These are phyloP conservation scores for Diacarnus erythraeanus DNA, from an alignment of 37 sponge, comb jelly and placozoan species.

Conservation along the genomic window DNA sequence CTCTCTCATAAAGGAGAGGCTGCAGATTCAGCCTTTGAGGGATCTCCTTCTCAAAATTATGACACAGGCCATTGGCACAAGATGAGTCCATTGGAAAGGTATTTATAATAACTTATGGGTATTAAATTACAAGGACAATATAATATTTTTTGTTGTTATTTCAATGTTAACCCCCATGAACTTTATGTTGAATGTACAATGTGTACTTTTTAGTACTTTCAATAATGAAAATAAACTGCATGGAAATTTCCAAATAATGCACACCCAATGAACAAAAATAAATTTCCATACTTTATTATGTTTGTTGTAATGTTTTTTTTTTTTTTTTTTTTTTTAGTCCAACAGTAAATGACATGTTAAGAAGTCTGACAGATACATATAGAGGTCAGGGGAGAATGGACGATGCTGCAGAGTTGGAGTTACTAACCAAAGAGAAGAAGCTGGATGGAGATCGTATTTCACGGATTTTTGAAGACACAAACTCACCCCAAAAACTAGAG, in stretches of 20 bases:
- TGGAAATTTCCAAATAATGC: not conserved
- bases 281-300: not conserved
- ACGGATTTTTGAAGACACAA: not conserved
- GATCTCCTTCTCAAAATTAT: not conserved
- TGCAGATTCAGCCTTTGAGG: not conserved
- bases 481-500: not conserved
- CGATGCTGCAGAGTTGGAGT: constrained; percentile 76
- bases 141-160: no score
- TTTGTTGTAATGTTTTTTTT: not conserved
- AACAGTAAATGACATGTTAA: constrained; percentile 74
- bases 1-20: not conserved
- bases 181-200: no score
- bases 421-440: constrained; percentile 13
- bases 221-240: no score
- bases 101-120: not conserved
- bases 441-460: not conserved
- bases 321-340: constrained; percentile 40
- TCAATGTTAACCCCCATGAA: no score
- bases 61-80: not conserved
- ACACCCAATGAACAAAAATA: not conserved
- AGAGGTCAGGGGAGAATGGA: constrained; percentile 84
- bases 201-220: no score
- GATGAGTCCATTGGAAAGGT: not conserved
- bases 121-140: not conserved
- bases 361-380: constrained; percentile 74